Evolutionary conservation across 2,888 invertebrate species (phyloP).

Genomic region (Neoitamus cyanurus): DNA sequence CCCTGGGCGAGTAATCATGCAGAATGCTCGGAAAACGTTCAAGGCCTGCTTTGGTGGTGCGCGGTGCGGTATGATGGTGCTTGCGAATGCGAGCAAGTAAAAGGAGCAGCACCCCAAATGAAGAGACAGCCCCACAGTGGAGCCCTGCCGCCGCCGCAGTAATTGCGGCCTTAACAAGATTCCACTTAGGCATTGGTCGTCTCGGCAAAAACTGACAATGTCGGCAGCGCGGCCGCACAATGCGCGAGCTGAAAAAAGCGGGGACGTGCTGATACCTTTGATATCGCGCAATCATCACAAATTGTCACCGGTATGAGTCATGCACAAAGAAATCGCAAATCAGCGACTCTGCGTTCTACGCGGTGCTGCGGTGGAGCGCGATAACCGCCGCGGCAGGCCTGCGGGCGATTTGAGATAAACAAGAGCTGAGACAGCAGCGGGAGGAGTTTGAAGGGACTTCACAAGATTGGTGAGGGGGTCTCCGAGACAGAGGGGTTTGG

Average conservation of each 20-base stretch:
- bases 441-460: neutral
- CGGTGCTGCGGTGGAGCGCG: neutral
- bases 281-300: slow-evolving; percentile 36
- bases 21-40: slow-evolving; percentile 19
- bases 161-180: slow-evolving; percentile 19
- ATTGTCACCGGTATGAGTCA: slow-evolving; percentile 37
- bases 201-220: neutral
- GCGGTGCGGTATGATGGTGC: neutral
- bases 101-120: neutral
- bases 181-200: neutral
- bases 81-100: neutral
- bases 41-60: neutral
- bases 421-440: neutral
- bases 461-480: neutral
- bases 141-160: neutral
- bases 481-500: neutral
- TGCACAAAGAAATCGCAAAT: slow-evolving; percentile 12
- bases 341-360: neutral
- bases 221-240: neutral
- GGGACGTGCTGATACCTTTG: slow-evolving; percentile 23
- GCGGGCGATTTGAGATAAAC: neutral
- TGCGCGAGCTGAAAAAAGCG: neutral
- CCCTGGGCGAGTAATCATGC: slow-evolving; percentile 30
- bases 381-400: neutral
- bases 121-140: neutral